phyloP scores from a whole-genome alignment of 2,888 invertebrate species.

The Darwinula stevensoni region DNA sequence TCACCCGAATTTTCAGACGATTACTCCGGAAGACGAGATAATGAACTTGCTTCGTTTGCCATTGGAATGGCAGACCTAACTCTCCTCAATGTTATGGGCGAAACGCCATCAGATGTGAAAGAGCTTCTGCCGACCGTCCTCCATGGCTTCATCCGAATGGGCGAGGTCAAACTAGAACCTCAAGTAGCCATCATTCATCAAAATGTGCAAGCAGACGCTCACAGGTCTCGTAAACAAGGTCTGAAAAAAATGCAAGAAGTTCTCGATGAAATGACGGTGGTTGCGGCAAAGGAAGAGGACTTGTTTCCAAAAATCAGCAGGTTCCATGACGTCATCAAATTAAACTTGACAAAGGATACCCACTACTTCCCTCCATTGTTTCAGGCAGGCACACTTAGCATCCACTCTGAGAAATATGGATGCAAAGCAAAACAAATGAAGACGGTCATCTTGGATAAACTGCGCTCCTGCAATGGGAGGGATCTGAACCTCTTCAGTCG shows the following conservation, averaged over 20 bases:
- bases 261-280: neutral
- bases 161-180: neutral
- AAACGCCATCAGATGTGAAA: neutral
- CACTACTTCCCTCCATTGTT: neutral
- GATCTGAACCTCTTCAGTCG: no score
- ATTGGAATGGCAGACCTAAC: neutral
- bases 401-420: no score
- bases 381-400: neutral
- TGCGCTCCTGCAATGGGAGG: no score
- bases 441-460: no score
- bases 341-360: neutral
- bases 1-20: neutral
- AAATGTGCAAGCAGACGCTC: neutral
- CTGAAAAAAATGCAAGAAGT: no score
- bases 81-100: neutral
- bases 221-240: neutral
- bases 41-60: neutral
- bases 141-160: constrained; percentile 1
- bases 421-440: no score
- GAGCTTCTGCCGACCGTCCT: neutral
- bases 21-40: neutral
- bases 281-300: no score
- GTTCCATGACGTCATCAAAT: constrained; percentile 1
- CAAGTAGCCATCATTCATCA: neutral
- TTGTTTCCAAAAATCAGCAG: no score